Base-by-base conservation (phyloP, 1,140 invertebrate species). In the Ceratina calcarata region DNA sequence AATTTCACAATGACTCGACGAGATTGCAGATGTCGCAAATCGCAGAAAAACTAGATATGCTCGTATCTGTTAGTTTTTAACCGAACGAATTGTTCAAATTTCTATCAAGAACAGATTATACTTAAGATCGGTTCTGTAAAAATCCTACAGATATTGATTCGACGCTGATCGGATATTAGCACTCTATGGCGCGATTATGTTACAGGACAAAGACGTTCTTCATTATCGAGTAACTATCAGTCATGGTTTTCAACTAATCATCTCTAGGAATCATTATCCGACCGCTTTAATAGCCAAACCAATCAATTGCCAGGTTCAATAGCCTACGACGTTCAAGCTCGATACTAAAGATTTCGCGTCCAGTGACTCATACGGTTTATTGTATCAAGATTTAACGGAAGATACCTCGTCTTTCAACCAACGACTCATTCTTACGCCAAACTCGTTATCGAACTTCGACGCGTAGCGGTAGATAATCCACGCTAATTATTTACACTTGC, bases 371-470 rank as follows among this genome's bases (percentile, higher is more conserved):
- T 20, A 32, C 13, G 67, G 16, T 70, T 57, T 20, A 16, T 55
- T 57, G n/a, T 57, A 32, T 70, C 53, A 18, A n/a, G 67, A 32
- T 20, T 70, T 70, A 70, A 70, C 51, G 18, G 22, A 22, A 53
- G 53, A 53, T 70, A 70, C 67, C 12, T 57, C 15, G 20, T 2
- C 45, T 18, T 10, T 10, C 10, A 32, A 32, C 24, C 10, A 57
- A 8, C 32, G 37, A 8, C 62, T 32, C 67, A 6, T 60, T 53
- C 24, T 60, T 60, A 8, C 70, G 12, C 62, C 69, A 69, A 72
- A 68, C 82, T 72, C 27, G 27, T 70, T 57, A 65, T 82, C 64
- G 65, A 60, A 67, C 37, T 55, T 67, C 7, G n/a, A 75, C 32
- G 53, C 51, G 12, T 20, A 22, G 10, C 70, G 12, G 45, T 72